A percentile compares a stretch with the other conserved stretches of the same genome.
phyloP scores from a whole-genome alignment of 2,113 vertebrate species.

The Cervus canadensis region DNA sequence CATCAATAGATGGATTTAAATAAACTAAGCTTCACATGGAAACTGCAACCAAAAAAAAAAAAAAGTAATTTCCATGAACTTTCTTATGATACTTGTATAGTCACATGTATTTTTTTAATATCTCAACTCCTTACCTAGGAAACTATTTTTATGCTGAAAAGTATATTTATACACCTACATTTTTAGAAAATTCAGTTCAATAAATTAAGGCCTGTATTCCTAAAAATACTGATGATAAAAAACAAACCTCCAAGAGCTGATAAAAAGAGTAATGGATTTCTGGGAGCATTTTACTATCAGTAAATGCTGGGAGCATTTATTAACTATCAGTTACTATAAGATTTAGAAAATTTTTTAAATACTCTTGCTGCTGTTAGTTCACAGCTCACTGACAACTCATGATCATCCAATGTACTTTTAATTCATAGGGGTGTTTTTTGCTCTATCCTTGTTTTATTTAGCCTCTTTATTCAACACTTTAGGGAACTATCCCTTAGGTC shows the following conservation, averaged over 20 bases:
- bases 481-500: not conserved
- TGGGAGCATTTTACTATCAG: no score
- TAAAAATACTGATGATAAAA: slow-evolving; percentile 12
- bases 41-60: not conserved
- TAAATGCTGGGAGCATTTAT: not conserved
- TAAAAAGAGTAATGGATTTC: not conserved
- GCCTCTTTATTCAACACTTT: not conserved
- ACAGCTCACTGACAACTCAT: not conserved
- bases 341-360: not conserved
- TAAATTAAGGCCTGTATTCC: slow-evolving; percentile 23
- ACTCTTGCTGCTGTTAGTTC: not conserved
- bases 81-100: not conserved
- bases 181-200: slow-evolving; percentile 31
- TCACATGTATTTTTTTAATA: not conserved
- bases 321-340: not conserved
- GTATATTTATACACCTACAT: not conserved
- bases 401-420: not conserved
- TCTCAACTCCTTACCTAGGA: not conserved
- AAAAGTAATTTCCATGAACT: not conserved
- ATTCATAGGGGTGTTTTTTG: not conserved
- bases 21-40: not conserved
- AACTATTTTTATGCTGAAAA: not conserved
- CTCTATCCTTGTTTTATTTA: not conserved
- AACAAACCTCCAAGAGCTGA: not conserved
- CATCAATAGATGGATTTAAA: not conserved